phyloP scores from a whole-genome alignment of 2,888 invertebrate genomes.

The Tortricodes alternella region DNA sequence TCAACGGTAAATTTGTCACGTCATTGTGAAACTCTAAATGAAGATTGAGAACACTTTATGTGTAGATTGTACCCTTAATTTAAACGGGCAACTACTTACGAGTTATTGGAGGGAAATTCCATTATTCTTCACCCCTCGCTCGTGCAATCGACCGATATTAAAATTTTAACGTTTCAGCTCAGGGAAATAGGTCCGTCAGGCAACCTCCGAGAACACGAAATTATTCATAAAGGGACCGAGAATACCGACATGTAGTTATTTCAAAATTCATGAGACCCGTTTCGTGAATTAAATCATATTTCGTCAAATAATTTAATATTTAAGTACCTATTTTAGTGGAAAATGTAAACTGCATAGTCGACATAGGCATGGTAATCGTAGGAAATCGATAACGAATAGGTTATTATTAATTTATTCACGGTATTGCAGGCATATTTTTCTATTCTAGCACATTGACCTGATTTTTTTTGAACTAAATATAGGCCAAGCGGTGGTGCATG shows the following conservation, averaged over 20 bases:
- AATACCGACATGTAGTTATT: slow-evolving; percentile 49
- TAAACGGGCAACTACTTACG: not conserved
- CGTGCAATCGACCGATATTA: slow-evolving; percentile 56
- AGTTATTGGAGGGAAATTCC: slow-evolving; percentile 6
- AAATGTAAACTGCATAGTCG: not conserved
- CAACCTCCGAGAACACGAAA: slow-evolving; percentile 67
- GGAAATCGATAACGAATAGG: slow-evolving; percentile 6
- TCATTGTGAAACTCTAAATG: slow-evolving; percentile 1
- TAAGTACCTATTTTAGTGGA: not conserved
- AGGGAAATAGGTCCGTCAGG: slow-evolving; percentile 48
- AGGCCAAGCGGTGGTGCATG: not conserved
- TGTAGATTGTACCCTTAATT: not conserved
- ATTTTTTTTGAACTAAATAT: not conserved
- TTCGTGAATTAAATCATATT: slow-evolving; percentile 33
- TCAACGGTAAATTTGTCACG: not conserved
- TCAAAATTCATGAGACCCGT: slow-evolving; percentile 55
- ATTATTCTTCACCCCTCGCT: slow-evolving; percentile 15
- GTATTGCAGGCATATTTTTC: slow-evolving; percentile 1
- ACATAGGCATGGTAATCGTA: not conserved
- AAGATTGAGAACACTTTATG: not conserved
- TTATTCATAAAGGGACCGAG: slow-evolving; percentile 68
- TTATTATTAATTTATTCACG: slow-evolving; percentile 14
- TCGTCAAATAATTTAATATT: slow-evolving; percentile 9
- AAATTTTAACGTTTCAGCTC: slow-evolving; percentile 60
- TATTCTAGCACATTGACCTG: slow-evolving; percentile 17